Evolutionary conservation across 2,888 invertebrate genomes (phyloP).

Genomic region (Adineta ricciae): DNA sequence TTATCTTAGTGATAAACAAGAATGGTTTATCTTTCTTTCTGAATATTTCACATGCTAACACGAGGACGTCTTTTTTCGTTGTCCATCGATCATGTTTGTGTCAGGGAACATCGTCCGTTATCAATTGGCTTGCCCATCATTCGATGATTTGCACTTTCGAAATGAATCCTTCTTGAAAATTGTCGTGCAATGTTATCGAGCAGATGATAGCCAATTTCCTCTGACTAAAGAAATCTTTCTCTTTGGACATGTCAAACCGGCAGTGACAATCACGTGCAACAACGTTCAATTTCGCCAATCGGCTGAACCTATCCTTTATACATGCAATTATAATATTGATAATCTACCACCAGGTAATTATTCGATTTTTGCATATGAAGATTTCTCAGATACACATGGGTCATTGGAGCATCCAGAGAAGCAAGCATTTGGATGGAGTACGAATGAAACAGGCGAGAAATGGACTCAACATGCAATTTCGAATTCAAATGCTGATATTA

Average conservation of each 20-base stretch:
- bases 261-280: not conserved
- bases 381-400: not conserved
- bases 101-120: not conserved
- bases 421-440: not conserved
- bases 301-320: not conserved
- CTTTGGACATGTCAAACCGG: not conserved
- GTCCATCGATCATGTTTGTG: not conserved
- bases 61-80: no score
- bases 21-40: no score
- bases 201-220: not conserved
- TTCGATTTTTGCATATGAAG: not conserved
- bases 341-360: not conserved
- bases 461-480: not conserved
- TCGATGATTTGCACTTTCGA: not conserved
- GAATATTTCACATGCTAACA: no score
- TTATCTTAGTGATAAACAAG: no score
- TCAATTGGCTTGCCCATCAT: not conserved
- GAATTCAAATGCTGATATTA: not conserved
- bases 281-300: not conserved
- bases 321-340: not conserved
- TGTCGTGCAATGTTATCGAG: not conserved
- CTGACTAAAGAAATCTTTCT: not conserved
- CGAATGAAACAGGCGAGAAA: not conserved
- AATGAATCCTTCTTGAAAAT: not conserved
- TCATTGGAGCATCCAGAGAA: not conserved